Base-by-base conservation (phyloP, 2,113 vertebrate species). In the Oceanodroma tethys region DNA sequence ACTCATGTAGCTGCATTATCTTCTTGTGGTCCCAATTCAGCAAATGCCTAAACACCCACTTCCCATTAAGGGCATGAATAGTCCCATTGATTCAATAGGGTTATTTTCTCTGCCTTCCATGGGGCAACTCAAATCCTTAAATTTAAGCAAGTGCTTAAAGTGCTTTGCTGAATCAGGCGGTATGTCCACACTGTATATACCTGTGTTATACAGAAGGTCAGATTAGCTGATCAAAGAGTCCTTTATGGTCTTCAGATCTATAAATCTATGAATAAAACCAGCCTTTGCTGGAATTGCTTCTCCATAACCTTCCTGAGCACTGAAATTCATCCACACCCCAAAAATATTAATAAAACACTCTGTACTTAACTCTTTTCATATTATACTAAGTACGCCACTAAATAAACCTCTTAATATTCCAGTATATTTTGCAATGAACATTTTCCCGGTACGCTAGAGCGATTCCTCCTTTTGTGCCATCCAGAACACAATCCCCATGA, bases 361-460 rank as follows among this genome's bases (percentile, higher is more conserved):
- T 32, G 88, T 63, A 86, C 96, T 96, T 97, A 96, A 95, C 95
- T 97, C 94, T 96, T 95, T 96, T 96, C 92, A 79, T 95, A 96
- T 95, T 95, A 95, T 93, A 96, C 95, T 96, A 97, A 97, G 95
- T 90, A 92, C 1, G 21, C 81, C 90, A 95, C 97, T 98, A 97
- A 98, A 97, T 97, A 98, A 97, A 97, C 97, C 95, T 96, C 96
- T 98, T 98, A 97, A 98, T 97, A 98, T 98, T 97, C 95, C 95
- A 91, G 88, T 97, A 97, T 97, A 97, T 97, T 97, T 97, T 95
- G 97, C 97, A 96, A 96, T 97, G 97, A 98, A 97, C 96, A 97
- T 98, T 97, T 96, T 95, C 92, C 81, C 6, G 62, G 97, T 97
- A 98, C 95, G 97, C 97, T 97, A 98, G 96, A 98, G 95, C 73